Evolutionary conservation across 2,888 invertebrate genomes (phyloP), one percentile per base, ranked within the genome.

Genomic region (Erannis defoliaria): DNA sequence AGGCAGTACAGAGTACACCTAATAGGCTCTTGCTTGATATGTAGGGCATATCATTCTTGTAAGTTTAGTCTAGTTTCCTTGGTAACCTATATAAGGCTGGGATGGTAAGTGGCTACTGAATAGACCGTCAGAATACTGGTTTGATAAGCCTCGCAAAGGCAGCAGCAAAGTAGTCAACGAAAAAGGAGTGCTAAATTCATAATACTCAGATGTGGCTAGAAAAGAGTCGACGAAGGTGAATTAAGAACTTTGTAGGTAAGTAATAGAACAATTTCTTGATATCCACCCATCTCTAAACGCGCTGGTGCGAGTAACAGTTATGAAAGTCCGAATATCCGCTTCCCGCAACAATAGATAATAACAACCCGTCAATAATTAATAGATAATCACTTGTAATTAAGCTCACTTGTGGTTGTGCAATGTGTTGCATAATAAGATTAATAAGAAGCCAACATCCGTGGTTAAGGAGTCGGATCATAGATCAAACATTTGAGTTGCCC

Each of bases 341-440:
- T 69, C 57, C 45, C 1, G 51, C 57, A 65, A 73, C 67, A 76
- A 74, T 71, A 62, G 65, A 29, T 64, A 46, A 57, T 70, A 70
- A 68, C 70, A 45, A 66, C 45, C 66, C 55, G 64, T 56, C 62
- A 58, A 57, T 65, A 55, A 26, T 62, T 70, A 68, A 73, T 71
- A 73, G 63, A 71, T 62, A 67, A 60, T 64, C 61, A 51, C 55
- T 58, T 56, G 67, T 73, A 72, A 74, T 77, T 75, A 75, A 65
- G 61, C 64, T 58, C 63, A 68, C 64, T 72, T 74, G 68, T 45
- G n/a, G 50, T 75, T 74, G 67, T 58, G 64, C 57, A 60, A 67
- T 10, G 18, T 45, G 33, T 69, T 65, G 59, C 51, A 48, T 63
- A 65, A 67, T 37, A 48, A 65, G 55, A 67, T 55, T 51, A 61